These are phyloP conservation scores for Toxostoma redivivum DNA, from an alignment of 2,113 vertebrate species.

Conservation along the genomic window DNA sequence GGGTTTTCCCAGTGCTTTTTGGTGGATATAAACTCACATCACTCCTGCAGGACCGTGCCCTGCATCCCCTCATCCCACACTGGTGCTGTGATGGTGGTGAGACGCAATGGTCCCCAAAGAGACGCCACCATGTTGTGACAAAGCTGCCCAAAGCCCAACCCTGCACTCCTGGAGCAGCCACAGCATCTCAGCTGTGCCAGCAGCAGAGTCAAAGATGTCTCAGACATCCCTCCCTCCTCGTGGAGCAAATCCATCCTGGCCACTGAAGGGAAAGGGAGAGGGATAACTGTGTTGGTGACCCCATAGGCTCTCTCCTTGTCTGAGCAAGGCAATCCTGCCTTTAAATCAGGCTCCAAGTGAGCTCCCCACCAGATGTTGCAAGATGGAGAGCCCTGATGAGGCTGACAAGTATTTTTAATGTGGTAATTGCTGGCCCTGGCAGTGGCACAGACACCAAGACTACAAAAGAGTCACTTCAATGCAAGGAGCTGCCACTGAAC, in stretches of 20 bases:
- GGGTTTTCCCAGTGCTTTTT: background rate
- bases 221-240: background rate
- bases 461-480: constrained; percentile 38
- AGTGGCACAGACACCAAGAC: background rate
- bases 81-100: accelerated
- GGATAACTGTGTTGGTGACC: background rate
- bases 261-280: background rate
- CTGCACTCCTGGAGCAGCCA: background rate
- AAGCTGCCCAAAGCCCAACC: background rate
- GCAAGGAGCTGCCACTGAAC: constrained; percentile 1
- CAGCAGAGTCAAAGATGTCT: background rate
- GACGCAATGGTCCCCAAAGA: background rate
- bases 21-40: background rate
- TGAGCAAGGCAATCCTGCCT: background rate
- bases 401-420: constrained; percentile 21
- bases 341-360: background rate
- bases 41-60: background rate
- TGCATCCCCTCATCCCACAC: background rate
- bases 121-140: background rate
- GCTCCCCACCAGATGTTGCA: background rate
- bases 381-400: background rate
- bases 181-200: background rate
- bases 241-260: accelerated
- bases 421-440: constrained; percentile 29
- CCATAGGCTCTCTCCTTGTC: background rate